phyloP scores from a whole-genome alignment of 2,113 vertebrate species.

The Murina feae region DNA sequence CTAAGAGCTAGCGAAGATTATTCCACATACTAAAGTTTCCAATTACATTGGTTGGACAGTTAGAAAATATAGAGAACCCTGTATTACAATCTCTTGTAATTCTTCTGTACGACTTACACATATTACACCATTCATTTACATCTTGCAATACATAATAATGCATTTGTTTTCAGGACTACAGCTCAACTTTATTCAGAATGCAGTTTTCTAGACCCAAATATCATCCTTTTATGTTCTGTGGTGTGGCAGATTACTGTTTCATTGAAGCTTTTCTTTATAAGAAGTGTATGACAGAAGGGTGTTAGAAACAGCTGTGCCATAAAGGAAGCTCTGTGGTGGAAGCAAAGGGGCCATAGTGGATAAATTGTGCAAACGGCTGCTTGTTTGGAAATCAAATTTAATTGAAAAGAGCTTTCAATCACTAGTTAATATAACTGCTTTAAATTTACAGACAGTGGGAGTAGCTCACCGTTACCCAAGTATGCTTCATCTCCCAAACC shows the following conservation, averaged over 20 bases:
- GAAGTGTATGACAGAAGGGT: constrained; percentile 62
- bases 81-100: neutral
- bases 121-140: constrained; percentile 57
- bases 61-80: neutral
- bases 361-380: constrained; percentile 74
- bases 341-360: constrained; percentile 49
- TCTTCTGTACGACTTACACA: constrained; percentile 52
- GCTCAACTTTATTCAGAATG: constrained; percentile 56
- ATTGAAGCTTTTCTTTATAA: constrained; percentile 69
- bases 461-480: constrained; percentile 96
- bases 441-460: constrained; percentile 92
- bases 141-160: constrained; percentile 32
- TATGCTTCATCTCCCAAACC: constrained; percentile 98
- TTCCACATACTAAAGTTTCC: constrained; percentile 17
- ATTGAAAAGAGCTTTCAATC: constrained; percentile 81
- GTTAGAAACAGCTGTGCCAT: constrained; percentile 68
- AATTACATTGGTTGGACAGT: constrained; percentile 41
- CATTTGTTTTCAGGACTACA: constrained; percentile 72
- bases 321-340: constrained; percentile 68
- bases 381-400: constrained; percentile 81
- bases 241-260: constrained; percentile 64
- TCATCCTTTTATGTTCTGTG: constrained; percentile 64
- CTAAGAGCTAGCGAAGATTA: constrained; percentile 22
- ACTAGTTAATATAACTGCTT: constrained; percentile 86
- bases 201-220: constrained; percentile 66